phyloP scores from a whole-genome alignment of 2,797 vertebrate species.

The Brachymystax lenok region DNA sequence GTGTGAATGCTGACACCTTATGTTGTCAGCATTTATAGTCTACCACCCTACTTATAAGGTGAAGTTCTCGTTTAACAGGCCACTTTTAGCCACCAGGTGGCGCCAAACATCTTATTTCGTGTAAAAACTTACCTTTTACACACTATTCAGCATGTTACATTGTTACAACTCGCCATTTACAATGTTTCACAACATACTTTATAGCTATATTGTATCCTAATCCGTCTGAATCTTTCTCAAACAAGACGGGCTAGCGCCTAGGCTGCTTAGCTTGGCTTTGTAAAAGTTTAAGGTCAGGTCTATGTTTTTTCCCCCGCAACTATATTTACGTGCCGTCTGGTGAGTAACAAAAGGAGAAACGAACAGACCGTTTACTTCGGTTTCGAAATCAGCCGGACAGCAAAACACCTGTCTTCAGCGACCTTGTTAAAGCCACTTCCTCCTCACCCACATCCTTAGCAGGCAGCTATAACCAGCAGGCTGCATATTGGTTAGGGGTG shows the following conservation, averaged over 20 bases:
- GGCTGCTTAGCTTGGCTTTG: too few species aligned
- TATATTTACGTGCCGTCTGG: not conserved
- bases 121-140: too few species aligned
- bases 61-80: too few species aligned
- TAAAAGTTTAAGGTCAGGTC: not conserved
- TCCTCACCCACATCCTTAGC: slow-evolving; percentile 61
- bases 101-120: slow-evolving; percentile 25
- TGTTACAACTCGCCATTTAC: not conserved
- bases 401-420: slow-evolving; percentile 66
- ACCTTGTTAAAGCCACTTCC: slow-evolving; percentile 63
- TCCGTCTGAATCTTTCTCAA: not conserved
- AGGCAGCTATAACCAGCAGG: not conserved
- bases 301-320: not conserved
- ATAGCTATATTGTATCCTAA: not conserved
- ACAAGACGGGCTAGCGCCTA: not conserved
- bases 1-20: too few species aligned
- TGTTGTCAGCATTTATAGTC: too few species aligned
- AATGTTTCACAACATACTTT: not conserved
- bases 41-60: too few species aligned
- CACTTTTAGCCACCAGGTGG: slow-evolving; percentile 51
- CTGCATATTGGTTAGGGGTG: not conserved
- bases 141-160: not conserved
- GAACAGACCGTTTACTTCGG: slow-evolving; percentile 30
- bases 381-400: slow-evolving; percentile 57
- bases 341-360: slow-evolving; percentile 41